phyloP scores from a whole-genome alignment of 2,888 invertebrate genomes.

The Pyrocoelia pectoralis region DNA sequence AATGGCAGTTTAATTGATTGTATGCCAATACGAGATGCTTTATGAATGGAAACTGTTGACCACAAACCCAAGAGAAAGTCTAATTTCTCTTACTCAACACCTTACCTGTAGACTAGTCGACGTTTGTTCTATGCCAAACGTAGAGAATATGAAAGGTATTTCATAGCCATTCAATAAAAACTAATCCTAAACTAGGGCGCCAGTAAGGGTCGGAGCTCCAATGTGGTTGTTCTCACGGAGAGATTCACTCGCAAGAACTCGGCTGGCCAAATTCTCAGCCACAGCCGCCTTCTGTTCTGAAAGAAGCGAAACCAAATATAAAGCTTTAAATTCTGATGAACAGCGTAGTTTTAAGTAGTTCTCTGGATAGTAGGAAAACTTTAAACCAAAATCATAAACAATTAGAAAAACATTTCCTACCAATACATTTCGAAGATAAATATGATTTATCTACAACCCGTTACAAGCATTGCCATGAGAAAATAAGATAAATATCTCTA shows the following conservation, averaged over 20 bases:
- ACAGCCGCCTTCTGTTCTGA: constrained; percentile 21
- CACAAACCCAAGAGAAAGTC: constrained; percentile 47
- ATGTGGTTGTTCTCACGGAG: constrained; percentile 34
- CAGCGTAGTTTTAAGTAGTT: constrained; percentile 5
- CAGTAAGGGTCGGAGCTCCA: constrained; percentile 31
- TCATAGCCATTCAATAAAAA: constrained; percentile 29
- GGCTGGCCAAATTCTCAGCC: constrained; percentile 34
- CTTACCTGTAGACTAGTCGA: constrained; percentile 37
- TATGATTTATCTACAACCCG: not conserved
- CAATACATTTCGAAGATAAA: not conserved
- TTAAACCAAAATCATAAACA: not conserved
- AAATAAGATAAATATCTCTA: not conserved
- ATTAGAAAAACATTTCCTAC: not conserved
- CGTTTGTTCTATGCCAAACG: constrained; percentile 5
- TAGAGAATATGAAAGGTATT: constrained; percentile 23
- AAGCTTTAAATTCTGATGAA: constrained; percentile 24
- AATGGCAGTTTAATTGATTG: constrained; percentile 46
- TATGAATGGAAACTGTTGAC: constrained; percentile 47
- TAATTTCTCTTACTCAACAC: constrained; percentile 48
- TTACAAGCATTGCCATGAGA: not conserved
- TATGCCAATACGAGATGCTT: constrained; percentile 45
- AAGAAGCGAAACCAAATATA: constrained; percentile 27
- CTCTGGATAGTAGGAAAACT: not conserved
- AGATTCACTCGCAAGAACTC: constrained; percentile 28
- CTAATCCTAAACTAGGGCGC: constrained; percentile 33